Evolutionary conservation across 2,888 invertebrate species (phyloP).

Genomic region (Dasypogon diadema): DNA sequence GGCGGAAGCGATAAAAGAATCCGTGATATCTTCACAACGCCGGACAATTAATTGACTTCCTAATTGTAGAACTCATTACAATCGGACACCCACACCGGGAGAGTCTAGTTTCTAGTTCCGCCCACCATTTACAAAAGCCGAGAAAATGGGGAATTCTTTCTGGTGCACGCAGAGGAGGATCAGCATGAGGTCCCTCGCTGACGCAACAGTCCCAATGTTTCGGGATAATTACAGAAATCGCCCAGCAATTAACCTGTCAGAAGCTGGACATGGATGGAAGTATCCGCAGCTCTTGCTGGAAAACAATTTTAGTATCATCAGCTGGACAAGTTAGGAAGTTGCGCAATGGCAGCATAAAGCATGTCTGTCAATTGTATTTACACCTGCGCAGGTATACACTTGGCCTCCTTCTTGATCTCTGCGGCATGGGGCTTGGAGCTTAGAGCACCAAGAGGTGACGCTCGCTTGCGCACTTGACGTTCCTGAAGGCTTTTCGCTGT

Average conservation of each 20-base stretch:
- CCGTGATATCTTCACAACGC: slow-evolving; percentile 1
- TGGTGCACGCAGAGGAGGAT: neutral
- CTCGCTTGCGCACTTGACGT: neutral
- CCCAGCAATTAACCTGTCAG: neutral
- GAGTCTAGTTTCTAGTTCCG: neutral
- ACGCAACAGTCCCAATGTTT: neutral
- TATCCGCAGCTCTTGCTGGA: neutral
- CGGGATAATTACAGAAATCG: neutral
- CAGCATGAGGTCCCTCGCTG: neutral
- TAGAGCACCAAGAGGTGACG: neutral
- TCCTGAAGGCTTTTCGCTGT: neutral
- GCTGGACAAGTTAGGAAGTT: neutral
- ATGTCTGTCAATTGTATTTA: neutral
- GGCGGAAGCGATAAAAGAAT: neutral
- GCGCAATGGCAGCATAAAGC: neutral
- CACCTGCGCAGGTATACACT: neutral
- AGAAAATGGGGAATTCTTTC: neutral
- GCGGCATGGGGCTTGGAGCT: neutral
- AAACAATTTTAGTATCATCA: neutral
- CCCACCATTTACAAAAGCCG: neutral
- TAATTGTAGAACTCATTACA: slow-evolving; percentile 5
- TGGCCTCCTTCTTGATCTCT: neutral
- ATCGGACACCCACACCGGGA: neutral
- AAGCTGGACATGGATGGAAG: neutral
- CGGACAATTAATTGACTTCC: slow-evolving; percentile 17